Evolutionary conservation across 2,113 vertebrate species (phyloP).

Genomic region (Callionymus lyra): DNA sequence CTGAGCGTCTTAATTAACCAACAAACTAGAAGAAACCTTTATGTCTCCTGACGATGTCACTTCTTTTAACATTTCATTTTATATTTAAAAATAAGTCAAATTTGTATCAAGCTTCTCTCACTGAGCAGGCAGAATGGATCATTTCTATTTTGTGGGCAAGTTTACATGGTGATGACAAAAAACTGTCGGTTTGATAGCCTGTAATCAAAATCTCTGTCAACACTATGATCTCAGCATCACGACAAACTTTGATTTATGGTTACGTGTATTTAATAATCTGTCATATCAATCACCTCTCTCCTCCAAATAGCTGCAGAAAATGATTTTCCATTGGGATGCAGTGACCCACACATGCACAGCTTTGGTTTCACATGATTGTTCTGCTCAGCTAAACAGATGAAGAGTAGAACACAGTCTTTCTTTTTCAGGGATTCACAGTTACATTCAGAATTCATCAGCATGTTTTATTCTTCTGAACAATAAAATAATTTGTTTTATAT

Average conservation of each 20-base stretch:
- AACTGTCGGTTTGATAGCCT: conserved; percentile 60
- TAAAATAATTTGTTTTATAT: too few relatives aligned
- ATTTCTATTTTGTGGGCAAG: conserved; percentile 35
- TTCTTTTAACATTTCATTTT: too few relatives aligned
- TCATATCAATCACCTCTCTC: conserved; percentile 31
- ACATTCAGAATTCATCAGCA: too few relatives aligned
- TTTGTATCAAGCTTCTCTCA: conserved; percentile 1
- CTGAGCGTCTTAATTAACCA: too few relatives aligned
- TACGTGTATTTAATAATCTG: conserved; percentile 53
- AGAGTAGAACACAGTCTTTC: too few relatives aligned
- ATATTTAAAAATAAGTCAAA: too few relatives aligned
- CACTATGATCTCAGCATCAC: conserved; percentile 55
- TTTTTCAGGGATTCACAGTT: too few relatives aligned
- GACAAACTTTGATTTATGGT: conserved; percentile 35
- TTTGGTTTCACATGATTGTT: too few relatives aligned
- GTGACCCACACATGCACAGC: conserved; percentile 9
- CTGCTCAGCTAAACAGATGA: conserved; percentile 5
- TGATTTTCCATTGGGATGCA: conserved; percentile 14
- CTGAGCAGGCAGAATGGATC: conserved; percentile 15
- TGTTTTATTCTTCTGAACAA: too few relatives aligned
- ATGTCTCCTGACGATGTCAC: too few relatives aligned
- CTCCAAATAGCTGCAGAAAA: conserved; percentile 36
- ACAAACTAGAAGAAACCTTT: too few relatives aligned
- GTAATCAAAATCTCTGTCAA: conserved; percentile 52
- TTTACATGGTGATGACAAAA: conserved; percentile 62